Conservation (phyloP, 2,888 invertebrate genomes). For the Loripinus fragilis region DNA sequence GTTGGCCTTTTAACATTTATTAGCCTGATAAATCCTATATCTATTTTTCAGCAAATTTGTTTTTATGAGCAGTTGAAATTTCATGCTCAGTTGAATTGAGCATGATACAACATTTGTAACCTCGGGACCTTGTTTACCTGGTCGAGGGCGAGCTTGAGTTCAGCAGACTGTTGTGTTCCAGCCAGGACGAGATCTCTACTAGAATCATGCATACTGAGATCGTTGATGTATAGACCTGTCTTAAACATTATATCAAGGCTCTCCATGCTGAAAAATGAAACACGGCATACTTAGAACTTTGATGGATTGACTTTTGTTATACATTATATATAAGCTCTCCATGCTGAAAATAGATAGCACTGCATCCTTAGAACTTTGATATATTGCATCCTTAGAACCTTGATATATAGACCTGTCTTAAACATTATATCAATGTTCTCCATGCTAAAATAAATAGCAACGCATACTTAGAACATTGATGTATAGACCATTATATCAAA, state of each 20-base stretch:
- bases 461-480: slow-evolving; percentile 98
- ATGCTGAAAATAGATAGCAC: too few relatives aligned
- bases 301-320: slow-evolving; percentile 99
- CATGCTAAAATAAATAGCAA: slow-evolving; percentile 86
- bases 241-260: slow-evolving; percentile 96
- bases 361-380: too few relatives aligned
- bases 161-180: slow-evolving; percentile 98
- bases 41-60: too few relatives aligned
- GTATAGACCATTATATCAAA: too few relatives aligned
- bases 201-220: slow-evolving; percentile 99
- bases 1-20: too few relatives aligned
- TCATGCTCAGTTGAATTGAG: too few relatives aligned
- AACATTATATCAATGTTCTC: slow-evolving; percentile 96
- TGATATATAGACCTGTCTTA: slow-evolving; percentile 96
- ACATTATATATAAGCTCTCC: too few relatives aligned
- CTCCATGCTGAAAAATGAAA: slow-evolving; percentile 87
- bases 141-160: slow-evolving; percentile 96
- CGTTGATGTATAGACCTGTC: slow-evolving; percentile 98
- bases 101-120: too few relatives aligned
- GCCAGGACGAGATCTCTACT: slow-evolving; percentile 98
- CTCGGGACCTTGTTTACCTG: too few relatives aligned
- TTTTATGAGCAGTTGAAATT: too few relatives aligned
- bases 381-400: slow-evolving; percentile 99
- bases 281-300: slow-evolving; percentile 97
- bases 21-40: too few relatives aligned